Percentiles rank a stretch among this genome's conserved stretches.
Conservation (phyloP, 2,113 vertebrate species). For the Macquaria ambigua region DNA sequence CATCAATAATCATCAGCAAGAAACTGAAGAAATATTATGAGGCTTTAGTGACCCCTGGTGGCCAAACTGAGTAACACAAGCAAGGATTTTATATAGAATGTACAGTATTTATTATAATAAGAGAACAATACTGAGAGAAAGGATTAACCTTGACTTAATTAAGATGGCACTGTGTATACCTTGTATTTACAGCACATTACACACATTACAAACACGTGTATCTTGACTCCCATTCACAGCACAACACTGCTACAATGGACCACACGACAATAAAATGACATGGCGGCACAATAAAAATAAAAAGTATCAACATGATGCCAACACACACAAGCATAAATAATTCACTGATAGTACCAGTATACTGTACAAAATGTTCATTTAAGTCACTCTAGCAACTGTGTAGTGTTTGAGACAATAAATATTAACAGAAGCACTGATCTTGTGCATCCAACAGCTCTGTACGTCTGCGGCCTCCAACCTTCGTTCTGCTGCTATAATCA, state of each 20-base stretch:
- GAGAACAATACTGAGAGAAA: slow-evolving; percentile 67
- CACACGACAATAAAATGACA: slow-evolving; percentile 29
- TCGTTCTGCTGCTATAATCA: slow-evolving; percentile 41
- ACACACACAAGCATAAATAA: slow-evolving; percentile 68
- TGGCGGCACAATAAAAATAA: slow-evolving; percentile 35
- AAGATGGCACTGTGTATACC: slow-evolving; percentile 43
- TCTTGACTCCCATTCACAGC: slow-evolving; percentile 46
- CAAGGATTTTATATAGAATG: not conserved
- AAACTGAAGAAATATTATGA: slow-evolving; percentile 1
- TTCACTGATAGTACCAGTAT: slow-evolving; percentile 62
- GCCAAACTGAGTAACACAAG: slow-evolving; percentile 30
- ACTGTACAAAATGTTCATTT: slow-evolving; percentile 65
- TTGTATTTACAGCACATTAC: slow-evolving; percentile 59
- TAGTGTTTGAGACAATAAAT: slow-evolving; percentile 80
- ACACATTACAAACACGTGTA: slow-evolving; percentile 45
- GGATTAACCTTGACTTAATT: slow-evolving; percentile 30
- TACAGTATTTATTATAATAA: slow-evolving; percentile 69
- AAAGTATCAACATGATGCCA: slow-evolving; percentile 54
- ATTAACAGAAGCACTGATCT: slow-evolving; percentile 45
- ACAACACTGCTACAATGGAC: slow-evolving; percentile 53
- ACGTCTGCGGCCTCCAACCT: slow-evolving; percentile 7
- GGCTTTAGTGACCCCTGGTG: slow-evolving; percentile 62
- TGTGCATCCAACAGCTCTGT: slow-evolving; percentile 15
- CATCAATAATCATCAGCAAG: not conserved
- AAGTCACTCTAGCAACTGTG: slow-evolving; percentile 33